phyloP scores from a whole-genome alignment of 2,888 invertebrate genomes.

The Achlya flavicornis region DNA sequence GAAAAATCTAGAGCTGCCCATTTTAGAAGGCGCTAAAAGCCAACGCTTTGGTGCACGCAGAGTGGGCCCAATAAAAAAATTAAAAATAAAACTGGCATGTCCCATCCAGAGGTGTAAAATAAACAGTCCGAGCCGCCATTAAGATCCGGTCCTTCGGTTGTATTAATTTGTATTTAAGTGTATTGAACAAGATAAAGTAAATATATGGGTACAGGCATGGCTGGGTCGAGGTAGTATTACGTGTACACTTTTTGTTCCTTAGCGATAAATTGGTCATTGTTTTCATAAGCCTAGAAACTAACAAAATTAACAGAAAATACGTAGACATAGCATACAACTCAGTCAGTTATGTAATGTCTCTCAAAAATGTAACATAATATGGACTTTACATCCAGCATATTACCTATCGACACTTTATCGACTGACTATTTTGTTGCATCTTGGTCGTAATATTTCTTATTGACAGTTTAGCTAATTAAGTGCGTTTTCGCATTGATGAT shows the following conservation, averaged over 20 bases:
- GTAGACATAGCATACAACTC: too few relatives aligned
- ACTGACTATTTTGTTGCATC: too few relatives aligned
- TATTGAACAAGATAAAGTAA: constrained; percentile 83
- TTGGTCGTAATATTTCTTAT: too few relatives aligned
- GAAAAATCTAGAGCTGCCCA: constrained; percentile 47
- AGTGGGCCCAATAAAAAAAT: constrained; percentile 59
- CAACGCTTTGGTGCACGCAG: constrained; percentile 36
- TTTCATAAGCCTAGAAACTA: too few relatives aligned
- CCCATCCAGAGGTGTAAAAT: constrained; percentile 80
- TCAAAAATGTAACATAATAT: too few relatives aligned
- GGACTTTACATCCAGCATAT: too few relatives aligned
- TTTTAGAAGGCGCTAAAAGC: constrained; percentile 74
- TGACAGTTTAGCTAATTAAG: too few relatives aligned
- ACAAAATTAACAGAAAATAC: too few relatives aligned
- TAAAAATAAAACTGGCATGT: constrained; percentile 67
- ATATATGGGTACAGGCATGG: constrained; percentile 70
- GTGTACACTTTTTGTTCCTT: constrained; percentile 38
- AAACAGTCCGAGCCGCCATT: constrained; percentile 79
- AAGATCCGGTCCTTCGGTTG: constrained; percentile 76
- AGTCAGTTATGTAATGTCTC: too few relatives aligned
- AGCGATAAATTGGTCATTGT: not conserved
- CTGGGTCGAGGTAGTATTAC: constrained; percentile 59
- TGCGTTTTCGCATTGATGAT: too few relatives aligned
- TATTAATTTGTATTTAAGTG: constrained; percentile 85
- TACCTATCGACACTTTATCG: too few relatives aligned